These are phyloP conservation scores for Aplodontia rufa DNA, from an alignment of 2,113 vertebrate genomes.

Conservation along the genomic window DNA sequence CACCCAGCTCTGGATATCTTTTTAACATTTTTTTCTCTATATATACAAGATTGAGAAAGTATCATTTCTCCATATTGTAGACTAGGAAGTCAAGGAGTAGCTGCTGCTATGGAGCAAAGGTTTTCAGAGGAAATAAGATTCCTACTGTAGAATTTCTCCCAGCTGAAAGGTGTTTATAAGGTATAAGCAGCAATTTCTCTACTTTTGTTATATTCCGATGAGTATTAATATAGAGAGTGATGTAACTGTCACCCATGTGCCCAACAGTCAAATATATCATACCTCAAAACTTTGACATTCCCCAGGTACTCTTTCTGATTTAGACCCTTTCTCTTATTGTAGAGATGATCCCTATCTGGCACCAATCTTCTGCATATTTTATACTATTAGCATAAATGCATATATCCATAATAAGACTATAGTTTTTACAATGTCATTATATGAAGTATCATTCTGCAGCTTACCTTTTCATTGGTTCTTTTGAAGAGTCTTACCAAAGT, in stretches of 20 bases:
- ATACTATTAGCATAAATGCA: background rate
- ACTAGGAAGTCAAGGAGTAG: background rate
- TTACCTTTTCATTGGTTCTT: background rate
- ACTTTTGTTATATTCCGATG: constrained; percentile 10
- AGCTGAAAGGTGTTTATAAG: background rate
- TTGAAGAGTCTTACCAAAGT: background rate
- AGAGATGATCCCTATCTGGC: background rate
- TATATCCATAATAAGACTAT: background rate
- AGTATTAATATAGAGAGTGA: background rate
- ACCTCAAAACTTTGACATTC: background rate
- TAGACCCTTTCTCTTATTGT: background rate
- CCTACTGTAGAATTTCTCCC: background rate
- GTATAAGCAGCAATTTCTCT: background rate
- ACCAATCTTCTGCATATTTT: background rate
- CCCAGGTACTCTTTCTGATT: background rate
- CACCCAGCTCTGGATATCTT: background rate
- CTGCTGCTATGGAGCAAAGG: background rate
- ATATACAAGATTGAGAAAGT: background rate
- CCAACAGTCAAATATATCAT: background rate
- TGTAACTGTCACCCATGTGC: background rate
- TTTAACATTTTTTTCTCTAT: background rate
- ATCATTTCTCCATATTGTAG: background rate
- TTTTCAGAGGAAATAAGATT: constrained; percentile 17
- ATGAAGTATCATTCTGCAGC: background rate
- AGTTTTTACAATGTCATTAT: background rate